These are phyloP conservation scores for Temnothorax nylanderi DNA, from an alignment of 1,140 invertebrate species.

Conservation along the genomic window DNA sequence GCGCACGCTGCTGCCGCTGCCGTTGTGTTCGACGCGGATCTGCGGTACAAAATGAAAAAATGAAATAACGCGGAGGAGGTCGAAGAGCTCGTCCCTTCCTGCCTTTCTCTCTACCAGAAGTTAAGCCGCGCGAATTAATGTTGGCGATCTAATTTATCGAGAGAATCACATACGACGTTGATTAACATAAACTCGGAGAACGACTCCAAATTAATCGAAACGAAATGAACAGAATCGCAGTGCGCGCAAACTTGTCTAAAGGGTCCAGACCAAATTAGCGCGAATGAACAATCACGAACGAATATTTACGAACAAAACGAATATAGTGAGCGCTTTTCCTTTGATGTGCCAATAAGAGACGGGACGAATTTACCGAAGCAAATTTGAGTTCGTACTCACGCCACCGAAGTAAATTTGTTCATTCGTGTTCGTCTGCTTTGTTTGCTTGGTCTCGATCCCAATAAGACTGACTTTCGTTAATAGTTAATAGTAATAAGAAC, in stretches of 20 bases:
- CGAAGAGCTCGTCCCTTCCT: background rate
- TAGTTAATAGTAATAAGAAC: background rate
- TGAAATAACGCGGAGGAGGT: slow-evolving; percentile 5
- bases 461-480: background rate
- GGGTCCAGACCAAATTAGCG: background rate
- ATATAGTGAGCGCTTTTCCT: background rate
- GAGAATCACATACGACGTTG: background rate
- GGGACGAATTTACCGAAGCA: background rate
- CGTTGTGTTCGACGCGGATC: slow-evolving; percentile 38
- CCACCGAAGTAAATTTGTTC: background rate
- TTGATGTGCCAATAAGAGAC: slow-evolving; percentile 1
- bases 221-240: background rate
- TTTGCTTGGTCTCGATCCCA: background rate
- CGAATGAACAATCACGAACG: background rate
- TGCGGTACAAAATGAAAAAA: slow-evolving; percentile 26
- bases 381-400: background rate
- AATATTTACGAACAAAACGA: background rate
- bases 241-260: background rate
- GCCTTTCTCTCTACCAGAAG: background rate
- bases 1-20: slow-evolving; percentile 4
- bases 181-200: slow-evolving; percentile 10
- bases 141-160: slow-evolving; percentile 22
- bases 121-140: slow-evolving; percentile 41
- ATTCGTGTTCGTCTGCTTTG: background rate
- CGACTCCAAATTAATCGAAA: background rate